Percentiles rank a stretch among this genome's conserved stretches.
Evolutionary conservation across 2,113 vertebrate species (phyloP).

Genomic region (Holacanthus passer): DNA sequence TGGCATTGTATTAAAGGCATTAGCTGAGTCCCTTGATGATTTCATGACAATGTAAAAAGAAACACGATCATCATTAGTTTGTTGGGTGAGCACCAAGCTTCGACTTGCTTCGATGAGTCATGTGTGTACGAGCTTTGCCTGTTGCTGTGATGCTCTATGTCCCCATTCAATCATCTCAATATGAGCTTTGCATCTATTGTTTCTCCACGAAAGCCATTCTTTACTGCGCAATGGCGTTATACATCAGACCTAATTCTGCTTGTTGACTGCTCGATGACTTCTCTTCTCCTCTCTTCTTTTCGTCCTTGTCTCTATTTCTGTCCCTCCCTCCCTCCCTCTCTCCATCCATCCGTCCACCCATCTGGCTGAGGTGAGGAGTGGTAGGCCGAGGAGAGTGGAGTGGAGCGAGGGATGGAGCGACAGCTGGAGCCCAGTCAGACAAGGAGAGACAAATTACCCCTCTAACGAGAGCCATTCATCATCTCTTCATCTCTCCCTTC

Average conservation of each 20-base stretch:
- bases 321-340: constrained; percentile 38
- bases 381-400: constrained; percentile 74
- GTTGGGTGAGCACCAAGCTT: constrained; percentile 8
- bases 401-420: constrained; percentile 83
- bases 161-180: constrained; percentile 28
- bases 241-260: constrained; percentile 18
- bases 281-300: constrained; percentile 17
- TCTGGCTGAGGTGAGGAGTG: constrained; percentile 84
- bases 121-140: constrained; percentile 16
- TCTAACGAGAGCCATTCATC: constrained; percentile 89
- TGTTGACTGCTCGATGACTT: constrained; percentile 52
- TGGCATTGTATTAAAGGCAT: constrained; percentile 42
- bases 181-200: constrained; percentile 26
- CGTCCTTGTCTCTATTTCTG: constrained; percentile 63
- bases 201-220: constrained; percentile 14
- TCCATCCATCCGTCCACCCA: constrained; percentile 81
- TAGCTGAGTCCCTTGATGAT: constrained; percentile 36
- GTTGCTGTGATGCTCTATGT: constrained; percentile 23
- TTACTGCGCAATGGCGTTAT: constrained; percentile 14
- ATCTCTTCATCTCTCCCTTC: constrained; percentile 78
- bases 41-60: constrained; percentile 39
- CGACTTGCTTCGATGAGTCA: constrained; percentile 25
- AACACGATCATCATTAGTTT: constrained; percentile 29
- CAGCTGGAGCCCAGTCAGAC: constrained; percentile 88
- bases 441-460: constrained; percentile 90